Base-by-base conservation (phyloP, 2,797 vertebrate genomes). In the Siniperca obscura region DNA sequence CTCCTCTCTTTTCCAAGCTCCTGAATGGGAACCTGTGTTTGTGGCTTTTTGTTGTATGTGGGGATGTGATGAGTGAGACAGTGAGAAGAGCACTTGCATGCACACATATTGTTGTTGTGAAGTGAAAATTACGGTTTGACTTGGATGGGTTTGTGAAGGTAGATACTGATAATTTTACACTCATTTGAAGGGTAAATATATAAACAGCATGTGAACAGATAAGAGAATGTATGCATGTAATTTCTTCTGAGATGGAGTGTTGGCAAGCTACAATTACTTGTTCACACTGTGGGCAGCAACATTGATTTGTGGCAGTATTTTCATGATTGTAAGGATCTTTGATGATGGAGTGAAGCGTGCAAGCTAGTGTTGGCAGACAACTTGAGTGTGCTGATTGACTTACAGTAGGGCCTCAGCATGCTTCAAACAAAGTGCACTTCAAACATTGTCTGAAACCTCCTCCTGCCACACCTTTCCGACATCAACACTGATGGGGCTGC, bases 11-110 rank as follows among this genome's bases (percentile, higher is more conserved):
- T 67, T 66, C 72, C 4, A 6, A 67, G 76, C 65, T 81, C 25
- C 67, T 64, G 21, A 85, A 81, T 87, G 81, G 56, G 68, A 84
- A 83, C 82, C 76, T 83, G 59, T 65, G 72, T 64, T 76, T 75
- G 69, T 76, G 69, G 69, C 70, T 42, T 80, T 73, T 65, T 70
- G 68, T 64, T 38, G 50, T 12, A 42, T 38, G 59, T 21, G 40
- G 69, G 55, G 68, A 60, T 53, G 66, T 68, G 52, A 66, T 69
- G 75, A 71, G 52, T 52, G 66, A 53, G 52, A 57, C 21, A 19
- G 25, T 3, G 1, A 34, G 38, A 65, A n/a, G 50, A 73, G 53
- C 65, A 68, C 70, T 59, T 53, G 34, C 19, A 69, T 5, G 14
- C 10, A 17, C 56, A 57, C 30, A 70, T 30, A 55, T 30, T 66